These are phyloP conservation scores for Dasypogon diadema DNA, from an alignment of 2,888 invertebrate genomes.

Conservation along the genomic window DNA sequence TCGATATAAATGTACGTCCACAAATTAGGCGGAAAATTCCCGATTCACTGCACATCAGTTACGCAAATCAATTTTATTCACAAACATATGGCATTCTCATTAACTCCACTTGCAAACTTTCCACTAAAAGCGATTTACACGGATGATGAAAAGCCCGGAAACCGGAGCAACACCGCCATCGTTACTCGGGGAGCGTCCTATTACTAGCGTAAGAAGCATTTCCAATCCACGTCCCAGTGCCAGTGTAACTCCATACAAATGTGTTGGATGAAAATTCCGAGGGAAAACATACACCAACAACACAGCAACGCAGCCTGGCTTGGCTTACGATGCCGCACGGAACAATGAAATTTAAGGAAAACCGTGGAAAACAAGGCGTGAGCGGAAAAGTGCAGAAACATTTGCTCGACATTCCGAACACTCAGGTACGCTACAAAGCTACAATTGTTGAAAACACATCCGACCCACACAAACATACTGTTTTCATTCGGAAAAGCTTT, in stretches of 20 bases:
- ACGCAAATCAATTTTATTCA: not conserved
- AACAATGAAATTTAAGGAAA: not conserved
- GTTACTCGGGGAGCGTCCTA: conserved; percentile 23
- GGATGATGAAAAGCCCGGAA: conserved; percentile 5
- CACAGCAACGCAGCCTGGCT: not conserved
- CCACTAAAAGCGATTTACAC: conserved; percentile 31
- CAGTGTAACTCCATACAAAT: not conserved
- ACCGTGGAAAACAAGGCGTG: not conserved
- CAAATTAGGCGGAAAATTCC: not conserved
- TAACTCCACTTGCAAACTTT: conserved; percentile 6
- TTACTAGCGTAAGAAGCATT: conserved; percentile 39
- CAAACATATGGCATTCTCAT: conserved; percentile 12
- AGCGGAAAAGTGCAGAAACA: not conserved
- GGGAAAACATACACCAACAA: conserved; percentile 13
- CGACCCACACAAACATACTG: not conserved
- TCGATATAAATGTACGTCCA: too few species aligned
- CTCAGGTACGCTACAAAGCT: not conserved
- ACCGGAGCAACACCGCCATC: conserved; percentile 37
- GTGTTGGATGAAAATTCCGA: not conserved
- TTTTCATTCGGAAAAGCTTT: not conserved
- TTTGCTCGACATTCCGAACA: not conserved
- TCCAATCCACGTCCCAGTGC: not conserved
- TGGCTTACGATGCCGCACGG: not conserved
- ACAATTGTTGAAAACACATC: not conserved
- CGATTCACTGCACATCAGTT: not conserved